These are phyloP conservation scores for Dolichomitus sp. DNA, from an alignment of 2,888 invertebrate species.

Conservation along the genomic window DNA sequence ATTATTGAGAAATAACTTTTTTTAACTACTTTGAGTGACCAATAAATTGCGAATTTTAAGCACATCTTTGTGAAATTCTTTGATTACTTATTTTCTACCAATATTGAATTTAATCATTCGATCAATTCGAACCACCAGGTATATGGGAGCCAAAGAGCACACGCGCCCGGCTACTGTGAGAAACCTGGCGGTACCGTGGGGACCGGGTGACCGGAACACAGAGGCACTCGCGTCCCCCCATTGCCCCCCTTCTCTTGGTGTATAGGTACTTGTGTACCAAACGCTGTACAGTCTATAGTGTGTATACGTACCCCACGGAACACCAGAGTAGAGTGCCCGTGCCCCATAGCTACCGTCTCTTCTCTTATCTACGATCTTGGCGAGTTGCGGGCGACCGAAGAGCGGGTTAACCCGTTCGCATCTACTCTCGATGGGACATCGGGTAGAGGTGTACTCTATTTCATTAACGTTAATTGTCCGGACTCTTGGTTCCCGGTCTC, in stretches of 20 bases:
- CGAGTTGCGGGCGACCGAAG: constrained; percentile 55
- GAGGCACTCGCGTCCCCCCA: constrained; percentile 44
- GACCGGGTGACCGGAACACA: constrained; percentile 65
- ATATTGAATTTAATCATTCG: not conserved
- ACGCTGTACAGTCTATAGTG: constrained; percentile 12
- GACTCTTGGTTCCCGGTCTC: constrained; percentile 54
- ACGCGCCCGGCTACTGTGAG: constrained; percentile 66
- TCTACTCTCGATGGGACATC: constrained; percentile 73
- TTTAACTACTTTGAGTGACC: too few species aligned
- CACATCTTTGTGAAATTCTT: not conserved
- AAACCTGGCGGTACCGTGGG: constrained; percentile 65
- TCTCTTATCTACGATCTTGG: constrained; percentile 73
- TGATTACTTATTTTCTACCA: not conserved
- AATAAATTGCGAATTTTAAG: too few species aligned
- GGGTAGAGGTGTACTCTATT: constrained; percentile 76
- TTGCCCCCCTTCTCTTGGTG: constrained; percentile 36
- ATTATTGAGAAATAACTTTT: too few species aligned
- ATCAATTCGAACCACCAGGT: constrained; percentile 47
- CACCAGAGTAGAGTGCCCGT: constrained; percentile 4
- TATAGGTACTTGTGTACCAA: constrained; percentile 8
- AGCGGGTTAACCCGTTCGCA: constrained; percentile 63
- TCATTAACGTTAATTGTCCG: constrained; percentile 82
- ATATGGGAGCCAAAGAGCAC: constrained; percentile 48
- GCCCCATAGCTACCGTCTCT: constrained; percentile 62
- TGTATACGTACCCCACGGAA: not conserved